phyloP scores from a whole-genome alignment of 2,113 vertebrate genomes.

The Gymnocephalus cernua region DNA sequence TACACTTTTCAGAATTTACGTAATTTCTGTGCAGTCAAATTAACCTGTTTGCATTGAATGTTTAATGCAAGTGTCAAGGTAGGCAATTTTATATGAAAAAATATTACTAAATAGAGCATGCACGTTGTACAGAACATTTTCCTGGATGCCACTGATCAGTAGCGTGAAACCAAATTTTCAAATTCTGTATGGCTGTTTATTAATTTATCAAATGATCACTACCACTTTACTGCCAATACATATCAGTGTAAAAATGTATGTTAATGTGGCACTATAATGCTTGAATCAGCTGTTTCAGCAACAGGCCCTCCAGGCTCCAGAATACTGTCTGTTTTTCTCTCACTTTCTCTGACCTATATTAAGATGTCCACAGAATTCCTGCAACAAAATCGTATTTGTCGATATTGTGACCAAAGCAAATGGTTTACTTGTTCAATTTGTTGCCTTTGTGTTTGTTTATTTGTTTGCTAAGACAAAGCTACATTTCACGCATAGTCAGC shows the following conservation, averaged over 20 bases:
- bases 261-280: background rate
- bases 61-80: background rate
- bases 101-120: background rate
- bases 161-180: background rate
- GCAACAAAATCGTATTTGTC: conserved; percentile 16
- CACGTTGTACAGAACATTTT: background rate
- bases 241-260: background rate
- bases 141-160: background rate
- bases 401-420: conserved; percentile 27
- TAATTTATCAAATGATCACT: background rate
- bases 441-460: conserved; percentile 39
- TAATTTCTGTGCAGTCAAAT: background rate
- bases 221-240: background rate
- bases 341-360: background rate
- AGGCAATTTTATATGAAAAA: background rate
- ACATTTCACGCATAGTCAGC: conserved; percentile 28
- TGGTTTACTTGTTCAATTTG: conserved; percentile 15
- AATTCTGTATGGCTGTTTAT: background rate
- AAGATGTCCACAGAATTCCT: conserved; percentile 2
- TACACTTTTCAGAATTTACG: background rate
- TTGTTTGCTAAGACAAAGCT: conserved; percentile 55
- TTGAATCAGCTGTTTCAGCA: background rate
- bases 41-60: background rate
- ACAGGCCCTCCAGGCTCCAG: background rate
- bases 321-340: conserved; percentile 11